Conservation (phyloP, 1,140 invertebrate genomes). For the Drosophila ercepeae region DNA sequence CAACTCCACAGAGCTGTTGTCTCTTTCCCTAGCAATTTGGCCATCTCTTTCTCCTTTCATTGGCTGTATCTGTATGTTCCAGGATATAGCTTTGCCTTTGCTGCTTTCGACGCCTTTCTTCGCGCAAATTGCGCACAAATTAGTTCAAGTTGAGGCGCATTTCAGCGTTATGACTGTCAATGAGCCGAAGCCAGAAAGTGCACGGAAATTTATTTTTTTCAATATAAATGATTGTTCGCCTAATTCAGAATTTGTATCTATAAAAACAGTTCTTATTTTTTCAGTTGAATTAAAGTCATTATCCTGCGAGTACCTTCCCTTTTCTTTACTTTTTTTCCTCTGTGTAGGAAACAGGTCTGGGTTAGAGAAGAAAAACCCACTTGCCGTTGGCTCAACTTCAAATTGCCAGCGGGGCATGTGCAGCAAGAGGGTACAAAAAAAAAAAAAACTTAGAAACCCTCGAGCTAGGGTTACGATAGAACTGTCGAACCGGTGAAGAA, state of each 20-base stretch:
- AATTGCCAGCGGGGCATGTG: conserved; percentile 44
- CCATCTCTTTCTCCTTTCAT: conserved; percentile 32
- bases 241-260: background rate
- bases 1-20: background rate
- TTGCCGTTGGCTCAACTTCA: conserved; percentile 46
- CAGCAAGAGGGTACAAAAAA: conserved; percentile 29
- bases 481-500: background rate
- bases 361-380: conserved; percentile 7
- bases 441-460: conserved; percentile 21
- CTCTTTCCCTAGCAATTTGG: conserved; percentile 3
- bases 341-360: background rate
- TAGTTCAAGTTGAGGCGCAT: conserved; percentile 75
- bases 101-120: conserved; percentile 49
- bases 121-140: conserved; percentile 73
- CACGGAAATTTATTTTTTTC: conserved; percentile 12
- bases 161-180: conserved; percentile 81
- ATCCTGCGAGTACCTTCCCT: background rate
- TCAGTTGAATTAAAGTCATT: background rate
- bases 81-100: conserved; percentile 27
- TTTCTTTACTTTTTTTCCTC: background rate
- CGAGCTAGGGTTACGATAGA: conserved; percentile 41
- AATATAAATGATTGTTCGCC: too few relatives aligned
- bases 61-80: conserved; percentile 24
- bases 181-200: conserved; percentile 53
- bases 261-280: background rate